Evolutionary conservation across 2,888 invertebrate genomes (phyloP).

Genomic region (Hydrotaea diabolus): DNA sequence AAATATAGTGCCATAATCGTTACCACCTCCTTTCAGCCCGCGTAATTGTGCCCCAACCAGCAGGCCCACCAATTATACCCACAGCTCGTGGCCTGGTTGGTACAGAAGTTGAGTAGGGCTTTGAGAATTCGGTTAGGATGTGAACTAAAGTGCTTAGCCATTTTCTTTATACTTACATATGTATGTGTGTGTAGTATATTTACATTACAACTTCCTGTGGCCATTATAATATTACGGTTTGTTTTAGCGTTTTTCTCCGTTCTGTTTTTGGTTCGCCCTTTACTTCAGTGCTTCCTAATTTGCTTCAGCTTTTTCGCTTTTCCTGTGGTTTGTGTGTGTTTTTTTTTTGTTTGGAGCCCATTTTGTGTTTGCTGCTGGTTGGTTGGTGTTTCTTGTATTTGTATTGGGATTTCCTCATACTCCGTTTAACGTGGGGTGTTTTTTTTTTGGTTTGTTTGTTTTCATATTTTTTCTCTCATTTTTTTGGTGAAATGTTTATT

Average conservation of each 20-base stretch:
- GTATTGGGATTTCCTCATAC: background rate
- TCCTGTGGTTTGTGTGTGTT: background rate
- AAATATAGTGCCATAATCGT: too few relatives aligned
- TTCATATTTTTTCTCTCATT: background rate
- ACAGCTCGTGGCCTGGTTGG: background rate
- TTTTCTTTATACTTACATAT: too few relatives aligned
- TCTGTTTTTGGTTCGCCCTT: background rate
- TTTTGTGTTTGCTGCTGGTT: background rate
- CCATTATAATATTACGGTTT: constrained; percentile 39
- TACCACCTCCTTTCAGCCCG: background rate
- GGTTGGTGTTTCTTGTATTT: background rate
- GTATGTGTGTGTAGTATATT: background rate
- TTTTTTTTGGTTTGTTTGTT: background rate
- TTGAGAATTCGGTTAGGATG: background rate
- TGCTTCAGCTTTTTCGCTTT: background rate
- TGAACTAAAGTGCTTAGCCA: background rate
- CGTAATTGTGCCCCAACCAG: background rate
- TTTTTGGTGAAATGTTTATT: constrained; percentile 34
- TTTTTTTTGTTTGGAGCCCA: constrained; percentile 35
- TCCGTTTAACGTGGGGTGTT: too few relatives aligned
- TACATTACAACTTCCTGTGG: constrained; percentile 49
- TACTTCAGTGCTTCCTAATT: background rate
- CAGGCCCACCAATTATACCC: background rate
- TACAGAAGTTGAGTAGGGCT: background rate
- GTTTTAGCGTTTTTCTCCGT: background rate